Percentiles rank a stretch among this genome's conserved stretches.
These are phyloP conservation scores for Cydia amplana DNA, from an alignment of 1,140 invertebrate species.

Conservation along the genomic window DNA sequence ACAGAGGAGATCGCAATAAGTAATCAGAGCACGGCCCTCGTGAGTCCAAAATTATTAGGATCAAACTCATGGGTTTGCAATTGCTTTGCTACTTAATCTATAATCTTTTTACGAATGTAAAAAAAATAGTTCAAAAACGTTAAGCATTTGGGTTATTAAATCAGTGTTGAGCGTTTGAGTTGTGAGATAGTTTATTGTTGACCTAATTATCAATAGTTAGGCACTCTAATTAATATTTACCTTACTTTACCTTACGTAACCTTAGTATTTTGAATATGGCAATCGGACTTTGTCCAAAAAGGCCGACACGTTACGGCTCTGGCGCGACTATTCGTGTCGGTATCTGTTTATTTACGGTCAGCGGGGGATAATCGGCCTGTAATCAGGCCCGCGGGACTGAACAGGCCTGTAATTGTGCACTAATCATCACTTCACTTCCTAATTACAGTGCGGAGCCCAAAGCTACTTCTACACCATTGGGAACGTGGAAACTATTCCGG, in stretches of 20 bases:
- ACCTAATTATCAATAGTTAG: no score
- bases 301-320: not conserved
- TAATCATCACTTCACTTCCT: slow-evolving; percentile 25
- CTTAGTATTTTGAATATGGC: not conserved
- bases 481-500: not conserved
- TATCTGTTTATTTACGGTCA: slow-evolving; percentile 29
- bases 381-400: slow-evolving; percentile 4
- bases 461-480: not conserved
- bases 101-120: not conserved
- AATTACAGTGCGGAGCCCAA: slow-evolving; percentile 20
- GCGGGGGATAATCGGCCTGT: slow-evolving; percentile 27
- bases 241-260: not conserved
- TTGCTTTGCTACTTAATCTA: no score
- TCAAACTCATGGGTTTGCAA: not conserved
- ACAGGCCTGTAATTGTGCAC: slow-evolving; percentile 21
- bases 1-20: slow-evolving; percentile 22
- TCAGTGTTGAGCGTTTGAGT: no score
- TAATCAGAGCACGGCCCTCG: slow-evolving; percentile 14
- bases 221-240: not conserved
- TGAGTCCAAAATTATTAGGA: not conserved
- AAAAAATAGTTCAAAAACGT: not conserved
- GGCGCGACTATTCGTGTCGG: not conserved
- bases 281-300: not conserved
- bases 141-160: no score
- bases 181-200: no score